These are phyloP conservation scores for Cliona cf. orientalis DNA, from an alignment of 37 sponge, comb jelly and placozoan species.

Conservation along the genomic window DNA sequence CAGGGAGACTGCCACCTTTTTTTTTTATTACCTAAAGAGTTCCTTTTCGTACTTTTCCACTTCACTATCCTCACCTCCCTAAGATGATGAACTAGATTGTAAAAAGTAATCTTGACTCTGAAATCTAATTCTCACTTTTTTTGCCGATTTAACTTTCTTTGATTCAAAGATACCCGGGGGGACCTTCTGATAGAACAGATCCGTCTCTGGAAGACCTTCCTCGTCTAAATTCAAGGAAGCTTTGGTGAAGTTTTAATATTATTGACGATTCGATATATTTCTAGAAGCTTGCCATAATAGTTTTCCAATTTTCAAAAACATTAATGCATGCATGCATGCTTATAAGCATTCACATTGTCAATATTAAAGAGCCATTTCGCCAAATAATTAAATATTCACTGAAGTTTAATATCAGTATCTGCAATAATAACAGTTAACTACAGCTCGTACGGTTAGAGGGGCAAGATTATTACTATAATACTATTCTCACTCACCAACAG, in stretches of 20 bases:
- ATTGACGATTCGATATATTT: too few relatives aligned
- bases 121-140: neutral
- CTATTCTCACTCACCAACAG: constrained; percentile 6
- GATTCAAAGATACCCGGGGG: constrained; percentile 21
- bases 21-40: neutral
- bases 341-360: too few relatives aligned
- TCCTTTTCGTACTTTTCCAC: constrained; percentile 7
- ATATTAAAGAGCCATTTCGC: too few relatives aligned
- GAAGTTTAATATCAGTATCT: too few relatives aligned
- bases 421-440: too few relatives aligned
- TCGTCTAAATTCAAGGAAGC: constrained; percentile 28
- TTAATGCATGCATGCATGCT: too few relatives aligned
- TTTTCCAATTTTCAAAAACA: too few relatives aligned
- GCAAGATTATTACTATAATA: too few relatives aligned
- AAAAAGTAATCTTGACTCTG: neutral
- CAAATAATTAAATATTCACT: too few relatives aligned
- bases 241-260: neutral
- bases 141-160: constrained; percentile 28
- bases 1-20: too few relatives aligned
- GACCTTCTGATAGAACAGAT: constrained; percentile 53
- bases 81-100: neutral
- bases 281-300: too few relatives aligned
- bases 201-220: constrained; percentile 13
- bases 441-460: too few relatives aligned
- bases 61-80: constrained; percentile 27